phyloP scores from a whole-genome alignment of 2,888 invertebrate species.

The Epistrophe eligans region DNA sequence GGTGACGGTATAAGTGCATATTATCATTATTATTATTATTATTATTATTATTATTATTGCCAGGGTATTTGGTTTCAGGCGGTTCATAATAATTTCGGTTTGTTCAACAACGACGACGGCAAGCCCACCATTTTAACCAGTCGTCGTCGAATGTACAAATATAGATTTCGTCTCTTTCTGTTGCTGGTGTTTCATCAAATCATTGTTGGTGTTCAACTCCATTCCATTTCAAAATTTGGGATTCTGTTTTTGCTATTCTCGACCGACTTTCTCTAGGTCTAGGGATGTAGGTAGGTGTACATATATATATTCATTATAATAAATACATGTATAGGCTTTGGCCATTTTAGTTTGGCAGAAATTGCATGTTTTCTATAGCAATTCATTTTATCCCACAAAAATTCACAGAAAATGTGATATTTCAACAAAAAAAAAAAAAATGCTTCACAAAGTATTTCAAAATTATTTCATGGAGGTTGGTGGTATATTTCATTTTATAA shows the following conservation, averaged over 20 bases:
- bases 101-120: background rate
- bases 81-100: constrained; percentile 67
- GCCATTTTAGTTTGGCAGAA: constrained; percentile 61
- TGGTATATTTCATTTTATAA: no score
- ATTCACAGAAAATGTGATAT: constrained; percentile 21
- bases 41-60: constrained; percentile 72
- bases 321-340: constrained; percentile 19
- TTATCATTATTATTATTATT: constrained; percentile 74
- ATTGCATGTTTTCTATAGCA: constrained; percentile 41
- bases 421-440: constrained; percentile 17
- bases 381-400: constrained; percentile 28
- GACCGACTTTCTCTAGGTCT: constrained; percentile 47
- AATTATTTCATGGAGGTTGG: no score
- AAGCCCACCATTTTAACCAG: constrained; percentile 24
- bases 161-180: constrained; percentile 18
- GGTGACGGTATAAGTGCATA: constrained; percentile 77
- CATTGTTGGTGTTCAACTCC: constrained; percentile 25
- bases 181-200: constrained; percentile 8
- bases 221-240: constrained; percentile 40
- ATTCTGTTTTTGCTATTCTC: constrained; percentile 64
- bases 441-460: constrained; percentile 26
- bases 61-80: constrained; percentile 54
- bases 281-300: background rate
- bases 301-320: constrained; percentile 18
- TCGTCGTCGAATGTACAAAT: background rate